These are phyloP conservation scores for Dinomys branickii DNA, from an alignment of 2,113 vertebrate species.

Conservation along the genomic window DNA sequence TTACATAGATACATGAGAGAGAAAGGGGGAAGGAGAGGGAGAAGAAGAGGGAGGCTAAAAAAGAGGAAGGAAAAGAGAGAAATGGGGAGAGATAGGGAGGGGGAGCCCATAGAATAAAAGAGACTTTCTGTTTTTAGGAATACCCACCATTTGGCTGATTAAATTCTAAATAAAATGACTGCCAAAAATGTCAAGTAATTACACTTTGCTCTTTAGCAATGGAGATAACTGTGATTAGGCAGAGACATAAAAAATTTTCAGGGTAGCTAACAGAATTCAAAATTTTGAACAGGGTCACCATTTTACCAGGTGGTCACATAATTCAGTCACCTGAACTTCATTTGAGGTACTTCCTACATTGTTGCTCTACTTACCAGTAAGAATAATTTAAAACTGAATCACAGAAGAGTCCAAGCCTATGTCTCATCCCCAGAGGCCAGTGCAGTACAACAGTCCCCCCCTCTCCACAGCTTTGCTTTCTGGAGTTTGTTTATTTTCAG, in stretches of 20 bases:
- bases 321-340: background rate
- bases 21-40: too few relatives aligned
- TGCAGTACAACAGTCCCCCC: too few relatives aligned
- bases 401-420: background rate
- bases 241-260: background rate
- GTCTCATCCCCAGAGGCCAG: fast-evolving
- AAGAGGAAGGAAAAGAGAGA: background rate
- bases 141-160: background rate
- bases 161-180: background rate
- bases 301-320: background rate
- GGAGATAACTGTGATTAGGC: background rate
- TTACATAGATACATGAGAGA: background rate
- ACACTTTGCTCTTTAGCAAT: background rate
- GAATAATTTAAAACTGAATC: background rate
- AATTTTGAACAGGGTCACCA: background rate
- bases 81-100: background rate
- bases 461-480: background rate
- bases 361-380: background rate
- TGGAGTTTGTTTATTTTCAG: background rate
- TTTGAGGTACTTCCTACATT: background rate
- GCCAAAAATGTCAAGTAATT: background rate
- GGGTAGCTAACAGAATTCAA: background rate
- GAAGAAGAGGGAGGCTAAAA: background rate
- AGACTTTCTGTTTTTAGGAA: background rate
- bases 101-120: background rate